A percentile compares a stretch with the other conserved stretches of the same genome.
These are phyloP conservation scores for Microdon myrmicae DNA, from an alignment of 2,888 invertebrate genomes.

Conservation along the genomic window DNA sequence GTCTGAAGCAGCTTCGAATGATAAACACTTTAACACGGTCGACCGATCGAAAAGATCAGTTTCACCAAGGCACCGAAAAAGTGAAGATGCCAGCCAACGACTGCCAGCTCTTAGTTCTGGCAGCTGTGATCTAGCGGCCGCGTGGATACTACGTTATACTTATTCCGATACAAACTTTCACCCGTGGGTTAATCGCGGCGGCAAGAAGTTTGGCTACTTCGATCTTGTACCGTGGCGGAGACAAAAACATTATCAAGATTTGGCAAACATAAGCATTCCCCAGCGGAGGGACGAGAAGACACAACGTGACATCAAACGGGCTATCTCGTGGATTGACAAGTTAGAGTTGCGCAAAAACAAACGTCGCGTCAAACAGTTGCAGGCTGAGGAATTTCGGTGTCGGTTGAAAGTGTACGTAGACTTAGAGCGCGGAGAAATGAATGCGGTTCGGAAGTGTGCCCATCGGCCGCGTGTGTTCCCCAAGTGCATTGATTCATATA, in stretches of 20 bases:
- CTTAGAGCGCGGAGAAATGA: constrained; percentile 68
- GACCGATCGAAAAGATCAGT: too few species aligned
- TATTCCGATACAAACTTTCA: constrained; percentile 62
- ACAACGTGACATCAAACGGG: constrained; percentile 19
- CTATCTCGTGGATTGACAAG: constrained; percentile 57
- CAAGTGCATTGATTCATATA: constrained; percentile 46
- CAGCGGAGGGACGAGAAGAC: constrained; percentile 57
- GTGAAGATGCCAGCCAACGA: constrained; percentile 24
- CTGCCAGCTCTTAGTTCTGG: constrained; percentile 30
- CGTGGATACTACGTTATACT: constrained; percentile 64
- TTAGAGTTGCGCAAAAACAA: constrained; percentile 63
- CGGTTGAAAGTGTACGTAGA: constrained; percentile 76
- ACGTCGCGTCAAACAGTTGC: constrained; percentile 63
- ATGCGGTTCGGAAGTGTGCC: constrained; percentile 59
- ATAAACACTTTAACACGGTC: constrained; percentile 35
- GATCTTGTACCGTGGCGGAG: constrained; percentile 66
- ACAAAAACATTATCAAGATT: constrained; percentile 58
- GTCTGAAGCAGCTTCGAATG: constrained; percentile 8
- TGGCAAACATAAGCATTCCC: constrained; percentile 55
- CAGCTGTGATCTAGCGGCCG: constrained; percentile 47
- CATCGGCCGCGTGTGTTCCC: constrained; percentile 61
- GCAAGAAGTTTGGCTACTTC: constrained; percentile 61
- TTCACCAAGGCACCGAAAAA: constrained; percentile 37
- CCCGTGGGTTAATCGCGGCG: constrained; percentile 59
- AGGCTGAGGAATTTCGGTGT: constrained; percentile 68